Evolutionary conservation across 2,797 vertebrate genomes (phyloP).

Genomic region (Acipenser transmontanus): DNA sequence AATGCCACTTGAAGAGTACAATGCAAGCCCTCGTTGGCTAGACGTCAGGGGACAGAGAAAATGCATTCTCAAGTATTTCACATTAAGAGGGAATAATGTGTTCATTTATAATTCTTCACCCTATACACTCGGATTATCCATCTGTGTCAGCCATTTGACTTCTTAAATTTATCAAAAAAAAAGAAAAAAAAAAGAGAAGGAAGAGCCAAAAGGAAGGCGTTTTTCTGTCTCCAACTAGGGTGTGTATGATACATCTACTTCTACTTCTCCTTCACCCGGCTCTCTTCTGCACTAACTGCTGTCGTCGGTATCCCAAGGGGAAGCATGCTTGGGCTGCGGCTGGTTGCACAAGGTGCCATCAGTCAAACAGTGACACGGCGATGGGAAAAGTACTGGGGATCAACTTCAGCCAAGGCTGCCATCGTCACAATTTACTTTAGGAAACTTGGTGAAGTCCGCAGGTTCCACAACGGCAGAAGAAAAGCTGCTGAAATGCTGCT

Average conservation of each 20-base stretch:
- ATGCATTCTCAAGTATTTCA: constrained; percentile 81
- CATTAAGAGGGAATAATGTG: constrained; percentile 95
- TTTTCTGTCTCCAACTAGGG: too few species aligned
- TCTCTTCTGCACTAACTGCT: constrained; percentile 35
- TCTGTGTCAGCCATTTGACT: constrained; percentile 88
- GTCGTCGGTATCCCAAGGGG: constrained; percentile 26
- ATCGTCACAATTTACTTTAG: constrained; percentile 64
- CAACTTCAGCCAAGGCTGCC: constrained; percentile 59
- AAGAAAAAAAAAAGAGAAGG: constrained; percentile 12
- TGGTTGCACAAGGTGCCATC: constrained; percentile 77
- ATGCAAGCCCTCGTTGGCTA: constrained; percentile 82
- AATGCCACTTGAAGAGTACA: constrained; percentile 97
- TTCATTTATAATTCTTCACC: constrained; percentile 97
- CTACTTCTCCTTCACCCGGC: constrained; percentile 28
- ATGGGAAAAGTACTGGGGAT: constrained; percentile 61
- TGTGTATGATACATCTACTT: background rate
- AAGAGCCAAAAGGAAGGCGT: constrained; percentile 38
- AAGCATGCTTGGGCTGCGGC: constrained; percentile 40
- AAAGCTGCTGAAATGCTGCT: constrained; percentile 29
- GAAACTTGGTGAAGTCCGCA: constrained; percentile 56
- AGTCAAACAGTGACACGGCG: constrained; percentile 71
- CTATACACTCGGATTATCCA: constrained; percentile 85
- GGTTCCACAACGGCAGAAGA: constrained; percentile 37
- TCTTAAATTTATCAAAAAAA: constrained; percentile 87
- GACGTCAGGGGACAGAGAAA: constrained; percentile 77